Conservation (phyloP, 2,113 vertebrate species). For the Bagarius yarrelli region DNA sequence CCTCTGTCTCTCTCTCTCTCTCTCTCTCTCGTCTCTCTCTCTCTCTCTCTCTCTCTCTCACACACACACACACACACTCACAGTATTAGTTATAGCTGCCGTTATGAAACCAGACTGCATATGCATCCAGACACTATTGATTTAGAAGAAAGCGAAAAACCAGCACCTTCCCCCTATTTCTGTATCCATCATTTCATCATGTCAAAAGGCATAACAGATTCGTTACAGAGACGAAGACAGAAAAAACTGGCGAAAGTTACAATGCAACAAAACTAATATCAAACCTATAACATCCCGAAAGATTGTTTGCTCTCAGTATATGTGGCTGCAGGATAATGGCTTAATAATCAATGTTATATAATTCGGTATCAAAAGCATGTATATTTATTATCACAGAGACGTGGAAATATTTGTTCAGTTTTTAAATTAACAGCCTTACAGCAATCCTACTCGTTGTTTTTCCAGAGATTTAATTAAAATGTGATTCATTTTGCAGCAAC, state of each 20-base stretch:
- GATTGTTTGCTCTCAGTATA: background rate
- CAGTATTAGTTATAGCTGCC: constrained; percentile 16
- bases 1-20: constrained; percentile 11
- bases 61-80: constrained; percentile 12
- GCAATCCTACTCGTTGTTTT: background rate
- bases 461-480: background rate
- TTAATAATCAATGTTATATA: background rate
- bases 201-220: background rate
- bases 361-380: background rate
- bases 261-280: background rate
- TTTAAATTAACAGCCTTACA: background rate
- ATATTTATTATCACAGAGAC: background rate
- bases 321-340: background rate
- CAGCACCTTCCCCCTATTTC: background rate
- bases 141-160: background rate
- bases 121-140: constrained; percentile 11
- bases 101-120: constrained; percentile 21
- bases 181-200: constrained; percentile 1
- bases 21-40: background rate
- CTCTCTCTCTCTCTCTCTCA: background rate
- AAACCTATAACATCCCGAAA: background rate
- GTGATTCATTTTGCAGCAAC: background rate
- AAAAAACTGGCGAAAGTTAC: too few species aligned
- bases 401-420: background rate
- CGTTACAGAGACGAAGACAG: background rate